Evolutionary conservation across 2,113 vertebrate genomes (phyloP).

Genomic region (Columba livia): DNA sequence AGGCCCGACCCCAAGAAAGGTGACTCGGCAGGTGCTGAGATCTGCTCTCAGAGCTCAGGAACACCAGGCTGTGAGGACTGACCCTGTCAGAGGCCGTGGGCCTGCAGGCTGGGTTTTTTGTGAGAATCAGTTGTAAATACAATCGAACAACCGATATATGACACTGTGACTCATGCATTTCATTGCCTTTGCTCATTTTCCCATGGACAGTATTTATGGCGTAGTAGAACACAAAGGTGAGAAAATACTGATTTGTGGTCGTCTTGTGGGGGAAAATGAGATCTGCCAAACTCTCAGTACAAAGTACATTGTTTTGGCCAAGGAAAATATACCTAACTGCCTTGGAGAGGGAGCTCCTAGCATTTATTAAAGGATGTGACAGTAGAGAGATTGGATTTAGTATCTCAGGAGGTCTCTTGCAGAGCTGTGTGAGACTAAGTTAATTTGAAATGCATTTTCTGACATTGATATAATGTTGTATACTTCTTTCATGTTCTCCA

Average conservation of each 20-base stretch:
- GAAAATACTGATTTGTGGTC: neutral
- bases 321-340: neutral
- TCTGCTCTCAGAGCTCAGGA: neutral
- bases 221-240: neutral
- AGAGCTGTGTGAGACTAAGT: neutral
- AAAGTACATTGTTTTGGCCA: neutral
- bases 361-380: neutral
- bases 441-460: neutral
- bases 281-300: neutral
- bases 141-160: neutral
- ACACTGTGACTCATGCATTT: neutral
- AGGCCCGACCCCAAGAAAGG: neutral
- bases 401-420: neutral
- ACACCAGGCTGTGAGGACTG: neutral
- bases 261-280: neutral
- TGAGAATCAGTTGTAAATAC: neutral
- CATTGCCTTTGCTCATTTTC: neutral
- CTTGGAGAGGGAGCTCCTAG: neutral
- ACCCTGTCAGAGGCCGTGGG: accelerated
- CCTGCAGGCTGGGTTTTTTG: neutral
- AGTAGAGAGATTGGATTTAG: neutral
- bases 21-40: neutral
- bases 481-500: neutral
- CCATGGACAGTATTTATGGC: neutral
- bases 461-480: neutral